Evolutionary conservation across 2,888 invertebrate species (phyloP).

Genomic region (Netelia melanura): DNA sequence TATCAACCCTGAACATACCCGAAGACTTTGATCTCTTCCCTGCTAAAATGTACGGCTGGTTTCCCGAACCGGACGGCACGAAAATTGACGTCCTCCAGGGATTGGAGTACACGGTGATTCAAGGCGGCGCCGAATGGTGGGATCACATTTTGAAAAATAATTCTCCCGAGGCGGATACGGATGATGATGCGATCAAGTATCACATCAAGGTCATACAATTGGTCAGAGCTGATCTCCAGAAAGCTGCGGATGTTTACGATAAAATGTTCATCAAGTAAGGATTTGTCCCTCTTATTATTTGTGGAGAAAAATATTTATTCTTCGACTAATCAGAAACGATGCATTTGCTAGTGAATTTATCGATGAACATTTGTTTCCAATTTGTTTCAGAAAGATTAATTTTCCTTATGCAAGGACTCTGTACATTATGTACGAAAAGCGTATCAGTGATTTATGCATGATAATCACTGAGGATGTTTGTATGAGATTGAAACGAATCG

Average conservation of each 20-base stretch:
- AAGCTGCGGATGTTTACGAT: constrained; percentile 92
- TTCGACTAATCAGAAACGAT: background rate
- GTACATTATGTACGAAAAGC: constrained; percentile 90
- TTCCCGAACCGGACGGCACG: constrained; percentile 76
- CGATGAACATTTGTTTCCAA: background rate
- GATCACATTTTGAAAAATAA: constrained; percentile 91
- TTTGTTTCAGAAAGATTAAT: constrained; percentile 87
- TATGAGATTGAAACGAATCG: constrained; percentile 88
- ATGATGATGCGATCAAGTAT: constrained; percentile 91
- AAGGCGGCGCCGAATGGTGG: constrained; percentile 92
- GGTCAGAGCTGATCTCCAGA: constrained; percentile 92
- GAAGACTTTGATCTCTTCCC: constrained; percentile 90
- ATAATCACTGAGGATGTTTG: constrained; percentile 91
- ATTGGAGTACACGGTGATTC: constrained; percentile 89
- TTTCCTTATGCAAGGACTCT: constrained; percentile 91
- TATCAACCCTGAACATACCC: constrained; percentile 88
- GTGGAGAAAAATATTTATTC: background rate
- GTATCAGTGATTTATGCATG: constrained; percentile 90
- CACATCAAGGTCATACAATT: constrained; percentile 94
- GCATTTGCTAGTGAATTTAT: background rate
- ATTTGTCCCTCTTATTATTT: background rate
- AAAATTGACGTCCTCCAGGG: constrained; percentile 87
- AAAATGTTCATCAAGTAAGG: constrained; percentile 93
- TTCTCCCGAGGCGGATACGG: constrained; percentile 87
- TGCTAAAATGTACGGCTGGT: constrained; percentile 89